Percentiles rank a stretch among this genome's conserved stretches.
phyloP scores from a whole-genome alignment of 2,888 invertebrate genomes.

The Nebria brevicollis region DNA sequence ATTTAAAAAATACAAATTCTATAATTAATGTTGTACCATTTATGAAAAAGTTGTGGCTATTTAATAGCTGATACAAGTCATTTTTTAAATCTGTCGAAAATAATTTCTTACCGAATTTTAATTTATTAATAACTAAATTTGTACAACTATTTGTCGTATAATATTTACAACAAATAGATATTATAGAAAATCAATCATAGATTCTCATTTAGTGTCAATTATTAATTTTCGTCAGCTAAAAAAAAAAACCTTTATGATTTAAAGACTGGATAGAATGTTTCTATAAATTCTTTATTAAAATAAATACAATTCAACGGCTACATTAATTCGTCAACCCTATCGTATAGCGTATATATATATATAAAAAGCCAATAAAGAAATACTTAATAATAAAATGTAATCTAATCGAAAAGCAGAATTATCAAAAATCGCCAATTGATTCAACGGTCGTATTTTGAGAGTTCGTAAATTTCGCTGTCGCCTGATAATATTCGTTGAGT shows the following conservation, averaged over 20 bases:
- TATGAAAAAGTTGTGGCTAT: conserved; percentile 3
- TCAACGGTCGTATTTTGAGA: background rate
- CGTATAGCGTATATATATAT: background rate
- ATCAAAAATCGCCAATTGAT: background rate
- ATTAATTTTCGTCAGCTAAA: too few relatives aligned
- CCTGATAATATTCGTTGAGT: background rate
- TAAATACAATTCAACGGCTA: too few relatives aligned
- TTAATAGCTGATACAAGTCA: background rate
- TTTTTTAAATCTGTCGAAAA: conserved; percentile 4
- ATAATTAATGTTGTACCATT: conserved; percentile 10
- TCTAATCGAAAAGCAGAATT: background rate
- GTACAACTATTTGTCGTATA: conserved; percentile 4
- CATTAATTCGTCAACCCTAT: background rate
- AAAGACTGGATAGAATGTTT: too few relatives aligned
- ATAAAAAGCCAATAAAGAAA: background rate
- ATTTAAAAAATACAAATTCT: background rate
- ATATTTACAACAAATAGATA: background rate
- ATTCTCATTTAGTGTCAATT: too few relatives aligned
- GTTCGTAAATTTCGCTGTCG: background rate
- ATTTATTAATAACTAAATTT: conserved; percentile 17
- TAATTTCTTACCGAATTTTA: background rate
- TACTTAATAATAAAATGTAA: background rate
- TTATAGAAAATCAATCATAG: background rate
- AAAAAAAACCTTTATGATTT: too few relatives aligned
- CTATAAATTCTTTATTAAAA: too few relatives aligned